phyloP scores from a whole-genome alignment of 92 coral and sea anemone species.

The Epizoanthus stellaris region DNA sequence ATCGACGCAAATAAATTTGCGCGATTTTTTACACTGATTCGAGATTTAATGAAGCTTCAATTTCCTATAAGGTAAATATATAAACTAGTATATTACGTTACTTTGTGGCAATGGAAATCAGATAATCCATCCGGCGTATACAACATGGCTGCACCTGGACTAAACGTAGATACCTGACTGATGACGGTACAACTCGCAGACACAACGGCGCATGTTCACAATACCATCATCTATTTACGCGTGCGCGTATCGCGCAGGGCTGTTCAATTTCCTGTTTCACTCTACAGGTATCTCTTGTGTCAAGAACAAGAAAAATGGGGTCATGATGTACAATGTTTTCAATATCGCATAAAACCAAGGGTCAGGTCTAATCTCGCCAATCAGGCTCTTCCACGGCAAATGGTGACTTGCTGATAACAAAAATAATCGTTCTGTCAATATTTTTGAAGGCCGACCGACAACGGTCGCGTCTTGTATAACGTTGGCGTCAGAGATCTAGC shows the following conservation, averaged over 20 bases:
- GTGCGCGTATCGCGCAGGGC: background rate
- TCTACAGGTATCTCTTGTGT: background rate
- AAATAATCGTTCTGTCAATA: constrained; percentile 19
- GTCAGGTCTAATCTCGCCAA: background rate
- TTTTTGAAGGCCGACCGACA: constrained; percentile 29
- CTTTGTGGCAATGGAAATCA: too few species aligned
- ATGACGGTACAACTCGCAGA: too few species aligned
- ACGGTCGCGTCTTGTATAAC: constrained; percentile 31
- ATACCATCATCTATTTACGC: background rate
- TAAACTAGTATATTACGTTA: too few species aligned
- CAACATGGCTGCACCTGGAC: too few species aligned
- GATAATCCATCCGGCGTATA: too few species aligned
- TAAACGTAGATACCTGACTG: too few species aligned
- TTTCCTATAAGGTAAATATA: too few species aligned
- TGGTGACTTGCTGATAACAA: constrained; percentile 33
- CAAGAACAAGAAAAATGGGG: constrained; percentile 10
- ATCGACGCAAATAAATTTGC: too few species aligned
- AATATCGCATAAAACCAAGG: constrained; percentile 1
- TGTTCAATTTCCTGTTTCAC: constrained; percentile 17
- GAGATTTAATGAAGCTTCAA: too few species aligned
- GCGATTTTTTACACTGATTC: too few species aligned
- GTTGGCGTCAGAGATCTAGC: constrained; percentile 23
- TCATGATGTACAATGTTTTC: constrained; percentile 3
- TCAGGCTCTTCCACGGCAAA: constrained; percentile 1
- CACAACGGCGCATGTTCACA: too few species aligned